Evolutionary conservation across 2,113 vertebrate genomes (phyloP).

Genomic region (Xiphophorus hellerii): DNA sequence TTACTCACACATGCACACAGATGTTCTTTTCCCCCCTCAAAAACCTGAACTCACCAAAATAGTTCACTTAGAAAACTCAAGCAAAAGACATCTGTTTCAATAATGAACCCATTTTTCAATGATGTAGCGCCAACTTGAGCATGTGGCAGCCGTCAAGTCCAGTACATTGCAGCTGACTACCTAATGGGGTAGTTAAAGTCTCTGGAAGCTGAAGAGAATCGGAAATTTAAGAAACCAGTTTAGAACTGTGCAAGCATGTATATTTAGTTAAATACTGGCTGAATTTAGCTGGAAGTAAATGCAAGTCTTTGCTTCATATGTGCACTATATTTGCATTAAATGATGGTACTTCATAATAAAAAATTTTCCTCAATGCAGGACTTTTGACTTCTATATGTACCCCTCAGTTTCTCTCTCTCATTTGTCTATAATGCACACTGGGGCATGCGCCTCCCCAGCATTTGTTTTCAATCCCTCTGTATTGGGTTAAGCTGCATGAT

Average conservation of each 20-base stretch:
- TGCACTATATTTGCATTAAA: background rate
- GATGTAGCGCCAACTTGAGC: slow-evolving; percentile 26
- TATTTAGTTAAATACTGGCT: background rate
- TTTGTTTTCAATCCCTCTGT: slow-evolving; percentile 69
- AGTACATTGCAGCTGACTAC: slow-evolving; percentile 4
- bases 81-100: slow-evolving; percentile 64
- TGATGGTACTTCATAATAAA: slow-evolving; percentile 18
- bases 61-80: slow-evolving; percentile 41
- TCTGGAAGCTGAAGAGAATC: slow-evolving; percentile 7
- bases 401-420: slow-evolving; percentile 13
- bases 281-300: slow-evolving; percentile 6
- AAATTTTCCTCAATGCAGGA: slow-evolving; percentile 9
- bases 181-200: slow-evolving; percentile 7
- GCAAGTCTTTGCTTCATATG: background rate
- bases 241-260: background rate
- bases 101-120: slow-evolving; percentile 40
- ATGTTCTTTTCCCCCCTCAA: slow-evolving; percentile 32
- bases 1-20: slow-evolving; percentile 37
- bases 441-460: slow-evolving; percentile 41
- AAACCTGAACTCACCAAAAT: slow-evolving; percentile 51
- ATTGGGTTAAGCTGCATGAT: slow-evolving; percentile 63
- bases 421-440: slow-evolving; percentile 20
- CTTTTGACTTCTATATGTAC: background rate
- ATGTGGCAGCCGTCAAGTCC: slow-evolving; percentile 12
- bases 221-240: slow-evolving; percentile 2